Base-by-base conservation (phyloP, 1,140 invertebrate species). In the Drosophila navojoa region DNA sequence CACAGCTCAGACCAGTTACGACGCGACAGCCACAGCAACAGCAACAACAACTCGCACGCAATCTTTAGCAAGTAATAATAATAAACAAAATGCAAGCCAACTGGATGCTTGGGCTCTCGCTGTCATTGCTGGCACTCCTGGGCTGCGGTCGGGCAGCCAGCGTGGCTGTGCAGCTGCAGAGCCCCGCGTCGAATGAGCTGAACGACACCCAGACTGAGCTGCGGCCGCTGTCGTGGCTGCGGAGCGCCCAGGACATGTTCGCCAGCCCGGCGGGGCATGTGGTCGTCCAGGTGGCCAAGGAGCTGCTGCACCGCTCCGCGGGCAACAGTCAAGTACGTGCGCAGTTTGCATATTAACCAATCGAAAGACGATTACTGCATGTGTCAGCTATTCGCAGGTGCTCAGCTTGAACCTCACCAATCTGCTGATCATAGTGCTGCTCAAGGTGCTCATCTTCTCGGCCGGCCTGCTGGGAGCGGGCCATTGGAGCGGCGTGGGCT, bases 381-480 rank as follows among this genome's bases (percentile, higher is more conserved):
- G 25, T 25, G 27, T 54, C 38, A 10, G 16, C 11, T 59, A 29
- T 40, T 32, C 29, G 0, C 40, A 91, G 90, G 95, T 97, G 0
- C 93, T 97, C 6, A 97, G 96, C 76, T 90, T 97, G 19, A 97
- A 97, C 92, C 91, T 97, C 25, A 97, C 96, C 0, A 97, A 97
- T 91, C 92, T 97, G 64, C 92, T 97, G 32, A 94, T 97, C 52
- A 93, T 97, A 16, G 92, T 97, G 29, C 93, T 97, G 4, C 93
- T 98, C 29, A 97, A 97, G 93, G 96, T 96, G 0, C 92, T 97
- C 0, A 95, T 97, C 32, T 94, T 97, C 55, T 96, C 96, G 3
- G 96, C 96, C 29, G 96, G 96, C 0, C 95, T 96, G 79, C 93
- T 96, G 71, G 95, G 95, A n/a, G 94, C 94, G 3, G 94, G 95